Conservation (phyloP, 2,113 vertebrate species). For the Lonchura striata region DNA sequence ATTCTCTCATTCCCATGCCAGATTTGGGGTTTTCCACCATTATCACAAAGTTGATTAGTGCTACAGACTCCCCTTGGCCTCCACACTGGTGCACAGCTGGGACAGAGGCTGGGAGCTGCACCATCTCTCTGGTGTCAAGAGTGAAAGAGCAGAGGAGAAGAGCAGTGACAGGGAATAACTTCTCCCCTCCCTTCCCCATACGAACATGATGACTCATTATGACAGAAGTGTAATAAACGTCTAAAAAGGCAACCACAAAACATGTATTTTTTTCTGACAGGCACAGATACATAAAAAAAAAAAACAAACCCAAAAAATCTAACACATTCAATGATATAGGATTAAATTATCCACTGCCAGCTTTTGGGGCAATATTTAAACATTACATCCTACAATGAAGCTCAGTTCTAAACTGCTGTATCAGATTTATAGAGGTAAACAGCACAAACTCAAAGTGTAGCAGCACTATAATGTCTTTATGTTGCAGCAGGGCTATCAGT, state of each 20-base stretch:
- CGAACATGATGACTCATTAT: conserved; percentile 49
- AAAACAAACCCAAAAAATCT: neutral
- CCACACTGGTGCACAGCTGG: neutral
- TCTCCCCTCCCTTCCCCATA: neutral
- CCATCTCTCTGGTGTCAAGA: neutral
- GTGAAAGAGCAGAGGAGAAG: neutral
- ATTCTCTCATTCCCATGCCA: neutral
- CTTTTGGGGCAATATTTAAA: conserved; percentile 58
- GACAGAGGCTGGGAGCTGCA: neutral
- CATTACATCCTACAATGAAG: conserved; percentile 9
- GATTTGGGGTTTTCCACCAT: neutral
- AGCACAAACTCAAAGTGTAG: neutral
- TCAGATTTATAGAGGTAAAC: conserved; percentile 20
- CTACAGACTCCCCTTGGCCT: neutral
- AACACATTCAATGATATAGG: conserved; percentile 6
- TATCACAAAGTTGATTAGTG: neutral
- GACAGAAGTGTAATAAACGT: conserved; percentile 42
- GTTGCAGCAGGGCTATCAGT: neutral
- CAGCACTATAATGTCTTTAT: neutral
- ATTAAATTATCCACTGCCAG: conserved; percentile 50
- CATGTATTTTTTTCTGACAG: neutral
- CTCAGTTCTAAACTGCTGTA: neutral
- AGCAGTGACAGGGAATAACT: neutral
- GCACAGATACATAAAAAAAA: neutral
- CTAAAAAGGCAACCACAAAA: conserved; percentile 45